phyloP scores from a whole-genome alignment of 2,113 vertebrate genomes.

The Melanocharis versteri region DNA sequence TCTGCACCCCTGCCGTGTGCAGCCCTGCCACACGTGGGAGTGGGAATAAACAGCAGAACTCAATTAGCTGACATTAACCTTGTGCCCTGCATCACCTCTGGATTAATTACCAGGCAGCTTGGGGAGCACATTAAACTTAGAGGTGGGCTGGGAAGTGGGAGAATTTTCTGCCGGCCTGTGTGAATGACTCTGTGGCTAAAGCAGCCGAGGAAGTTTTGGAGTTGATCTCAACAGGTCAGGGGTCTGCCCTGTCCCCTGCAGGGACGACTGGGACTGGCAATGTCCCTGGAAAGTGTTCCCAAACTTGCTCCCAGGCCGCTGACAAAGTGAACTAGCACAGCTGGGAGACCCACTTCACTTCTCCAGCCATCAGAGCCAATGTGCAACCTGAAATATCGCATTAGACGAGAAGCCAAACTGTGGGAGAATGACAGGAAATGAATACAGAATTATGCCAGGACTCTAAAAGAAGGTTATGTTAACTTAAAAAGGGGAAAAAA shows the following conservation, averaged over 20 bases:
- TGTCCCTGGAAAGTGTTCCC: neutral
- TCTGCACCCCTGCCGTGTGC: neutral
- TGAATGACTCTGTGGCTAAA: neutral
- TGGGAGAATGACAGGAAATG: neutral
- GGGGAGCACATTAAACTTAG: neutral
- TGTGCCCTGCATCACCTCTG: neutral
- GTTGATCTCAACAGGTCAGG: neutral
- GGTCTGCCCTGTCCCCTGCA: neutral
- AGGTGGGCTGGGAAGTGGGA: neutral
- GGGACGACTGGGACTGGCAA: neutral
- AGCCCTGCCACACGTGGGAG: neutral
- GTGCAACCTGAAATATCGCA: neutral
- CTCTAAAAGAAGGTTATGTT: neutral
- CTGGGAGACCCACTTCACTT: neutral
- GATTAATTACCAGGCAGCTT: neutral
- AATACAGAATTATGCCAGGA: neutral
- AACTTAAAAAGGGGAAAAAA: neutral
- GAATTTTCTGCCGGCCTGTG: neutral
- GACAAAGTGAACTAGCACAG: neutral
- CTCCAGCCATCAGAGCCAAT: neutral
- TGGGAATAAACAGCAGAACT: neutral
- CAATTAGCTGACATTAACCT: neutral
- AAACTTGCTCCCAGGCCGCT: neutral
- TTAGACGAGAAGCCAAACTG: neutral
- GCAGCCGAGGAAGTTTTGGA: neutral